Evolutionary conservation across 64 coral and sea anemone genomes (phyloP).

Genomic region (Actinia equina): DNA sequence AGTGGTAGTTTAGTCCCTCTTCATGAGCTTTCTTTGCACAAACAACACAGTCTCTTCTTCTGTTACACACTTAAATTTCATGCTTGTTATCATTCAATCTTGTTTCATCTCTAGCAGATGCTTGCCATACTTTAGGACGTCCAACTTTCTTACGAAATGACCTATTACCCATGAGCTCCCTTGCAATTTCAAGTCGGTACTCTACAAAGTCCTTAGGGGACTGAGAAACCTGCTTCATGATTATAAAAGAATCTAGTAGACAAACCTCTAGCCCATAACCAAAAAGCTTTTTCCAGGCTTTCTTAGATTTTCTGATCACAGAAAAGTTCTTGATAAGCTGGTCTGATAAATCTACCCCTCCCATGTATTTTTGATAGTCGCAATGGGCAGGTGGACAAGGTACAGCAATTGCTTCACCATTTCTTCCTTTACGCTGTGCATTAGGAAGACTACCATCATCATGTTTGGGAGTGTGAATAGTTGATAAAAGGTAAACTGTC

Average conservation of each 20-base stretch:
- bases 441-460: conserved; percentile 25
- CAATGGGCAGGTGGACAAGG: conserved; percentile 44
- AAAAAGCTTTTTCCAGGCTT: conserved; percentile 64
- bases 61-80: conserved; percentile 25
- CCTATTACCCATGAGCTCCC: conserved; percentile 19
- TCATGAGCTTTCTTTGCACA: conserved; percentile 47
- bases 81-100: conserved; percentile 45
- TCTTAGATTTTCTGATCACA: conserved; percentile 48
- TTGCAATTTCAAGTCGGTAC: conserved; percentile 31
- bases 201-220: conserved; percentile 17
- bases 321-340: conserved; percentile 29
- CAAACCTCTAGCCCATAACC: conserved; percentile 40
- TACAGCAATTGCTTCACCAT: conserved; percentile 15
- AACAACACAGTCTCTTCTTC: conserved; percentile 49
- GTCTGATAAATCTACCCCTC: conserved; percentile 17
- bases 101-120: conserved; percentile 21
- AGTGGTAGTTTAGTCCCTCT: conserved; percentile 28
- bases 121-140: background rate
- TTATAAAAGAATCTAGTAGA: conserved; percentile 43
- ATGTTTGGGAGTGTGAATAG: conserved; percentile 44
- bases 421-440: conserved; percentile 14
- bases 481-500: conserved; percentile 47
- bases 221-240: conserved; percentile 8
- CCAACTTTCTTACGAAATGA: conserved; percentile 29
- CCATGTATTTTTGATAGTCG: conserved; percentile 47